phyloP scores from a whole-genome alignment of 92 coral and sea anemone genomes.

The Pocillopora grandis region DNA sequence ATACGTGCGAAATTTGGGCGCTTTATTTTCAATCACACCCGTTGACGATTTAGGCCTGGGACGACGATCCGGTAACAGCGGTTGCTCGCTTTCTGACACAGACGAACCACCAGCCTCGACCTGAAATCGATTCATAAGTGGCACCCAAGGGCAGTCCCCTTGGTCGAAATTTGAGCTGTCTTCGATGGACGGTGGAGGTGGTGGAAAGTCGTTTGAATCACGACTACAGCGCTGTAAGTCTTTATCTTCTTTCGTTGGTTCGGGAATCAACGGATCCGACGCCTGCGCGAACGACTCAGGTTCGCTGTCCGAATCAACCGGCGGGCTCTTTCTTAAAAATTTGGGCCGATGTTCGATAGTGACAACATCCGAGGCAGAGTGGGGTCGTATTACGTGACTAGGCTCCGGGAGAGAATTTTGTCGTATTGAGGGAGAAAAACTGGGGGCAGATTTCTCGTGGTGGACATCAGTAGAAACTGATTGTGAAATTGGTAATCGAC shows the following conservation, averaged over 20 bases:
- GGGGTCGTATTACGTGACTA: slow-evolving; percentile 12
- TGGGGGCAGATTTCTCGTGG: slow-evolving; percentile 25
- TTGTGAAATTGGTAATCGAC: slow-evolving; percentile 27
- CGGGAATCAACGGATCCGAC: slow-evolving; percentile 35
- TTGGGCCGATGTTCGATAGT: slow-evolving; percentile 24
- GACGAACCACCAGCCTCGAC: slow-evolving; percentile 56
- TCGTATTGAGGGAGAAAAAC: slow-evolving; percentile 13
- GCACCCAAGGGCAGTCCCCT: slow-evolving; percentile 86
- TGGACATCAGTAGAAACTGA: slow-evolving; percentile 28
- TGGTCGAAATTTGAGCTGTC: slow-evolving; percentile 41
- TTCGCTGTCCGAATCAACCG: slow-evolving; percentile 34
- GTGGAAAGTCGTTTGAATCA: slow-evolving; percentile 73
- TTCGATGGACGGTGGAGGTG: slow-evolving; percentile 69
- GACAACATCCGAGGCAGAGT: slow-evolving; percentile 25
- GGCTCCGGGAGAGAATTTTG: slow-evolving; percentile 42
- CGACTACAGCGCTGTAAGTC: slow-evolving; percentile 18
- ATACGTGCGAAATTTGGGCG: slow-evolving; percentile 74
- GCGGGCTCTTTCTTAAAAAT: slow-evolving; percentile 15
- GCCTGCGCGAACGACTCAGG: slow-evolving; percentile 26
- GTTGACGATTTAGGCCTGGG: slow-evolving; percentile 58
- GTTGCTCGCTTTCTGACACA: slow-evolving; percentile 67
- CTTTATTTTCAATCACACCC: slow-evolving; percentile 38
- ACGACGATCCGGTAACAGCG: slow-evolving; percentile 54
- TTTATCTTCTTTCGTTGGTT: slow-evolving; percentile 16
- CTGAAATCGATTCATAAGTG: slow-evolving; percentile 80